These are phyloP conservation scores for Gambelia wislizenii DNA, from an alignment of 2,797 vertebrate species.

Conservation along the genomic window DNA sequence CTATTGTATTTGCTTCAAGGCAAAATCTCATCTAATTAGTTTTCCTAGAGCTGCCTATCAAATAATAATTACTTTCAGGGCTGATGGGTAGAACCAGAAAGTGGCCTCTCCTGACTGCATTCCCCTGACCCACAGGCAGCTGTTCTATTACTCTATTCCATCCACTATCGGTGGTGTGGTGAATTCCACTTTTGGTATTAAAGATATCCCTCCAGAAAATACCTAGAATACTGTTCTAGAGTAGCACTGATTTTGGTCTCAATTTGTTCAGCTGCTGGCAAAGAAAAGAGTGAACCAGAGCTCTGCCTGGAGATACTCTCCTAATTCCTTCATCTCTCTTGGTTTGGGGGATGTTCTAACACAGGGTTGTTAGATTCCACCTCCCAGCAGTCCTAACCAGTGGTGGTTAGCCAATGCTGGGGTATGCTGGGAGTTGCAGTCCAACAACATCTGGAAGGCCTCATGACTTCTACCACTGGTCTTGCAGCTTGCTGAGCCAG, in stretches of 20 bases:
- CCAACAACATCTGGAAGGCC: no score
- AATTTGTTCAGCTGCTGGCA: not conserved
- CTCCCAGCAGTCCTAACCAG: no score
- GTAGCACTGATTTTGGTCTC: not conserved
- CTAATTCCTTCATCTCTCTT: not conserved
- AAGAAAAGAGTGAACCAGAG: not conserved
- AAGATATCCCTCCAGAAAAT: not conserved
- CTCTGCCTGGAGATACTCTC: no score
- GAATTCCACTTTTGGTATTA: no score
- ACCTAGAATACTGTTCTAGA: not conserved
- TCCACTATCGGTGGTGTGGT: no score
- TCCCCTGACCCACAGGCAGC: no score
- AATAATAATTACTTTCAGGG: not conserved
- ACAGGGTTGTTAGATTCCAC: no score
- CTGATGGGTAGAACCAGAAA: no score
- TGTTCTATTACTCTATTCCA: no score
- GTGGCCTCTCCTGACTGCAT: no score
- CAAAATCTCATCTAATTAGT: not conserved
- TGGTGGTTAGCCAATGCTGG: no score
- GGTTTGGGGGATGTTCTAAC: not conserved
- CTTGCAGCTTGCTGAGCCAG: not conserved
- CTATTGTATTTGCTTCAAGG: not conserved
- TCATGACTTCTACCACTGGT: not conserved
- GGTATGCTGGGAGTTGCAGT: no score
- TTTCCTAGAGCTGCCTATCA: not conserved